These are phyloP conservation scores for Zootermopsis nevadensis DNA, from an alignment of 2,888 invertebrate genomes.

Conservation along the genomic window DNA sequence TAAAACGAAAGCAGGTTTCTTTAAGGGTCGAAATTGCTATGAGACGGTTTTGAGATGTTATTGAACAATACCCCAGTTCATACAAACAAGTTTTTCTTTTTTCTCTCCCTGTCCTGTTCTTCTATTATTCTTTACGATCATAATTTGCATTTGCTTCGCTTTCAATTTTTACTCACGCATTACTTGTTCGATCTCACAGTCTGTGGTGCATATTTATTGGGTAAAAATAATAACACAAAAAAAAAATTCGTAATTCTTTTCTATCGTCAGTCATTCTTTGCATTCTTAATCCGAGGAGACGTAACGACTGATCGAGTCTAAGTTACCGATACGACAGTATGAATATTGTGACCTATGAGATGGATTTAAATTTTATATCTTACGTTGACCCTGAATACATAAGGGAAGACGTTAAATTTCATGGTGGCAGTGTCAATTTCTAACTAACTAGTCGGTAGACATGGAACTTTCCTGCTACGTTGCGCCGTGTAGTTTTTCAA, in stretches of 20 bases:
- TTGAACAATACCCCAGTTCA: conserved; percentile 12
- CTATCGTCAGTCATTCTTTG: conserved; percentile 31
- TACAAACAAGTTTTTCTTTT: conserved; percentile 29
- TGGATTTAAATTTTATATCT: background rate
- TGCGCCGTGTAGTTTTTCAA: too few relatives aligned
- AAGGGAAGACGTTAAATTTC: too few relatives aligned
- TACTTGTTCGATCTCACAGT: background rate
- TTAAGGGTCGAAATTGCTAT: background rate
- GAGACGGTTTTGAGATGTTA: conserved; percentile 11
- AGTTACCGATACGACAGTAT: background rate
- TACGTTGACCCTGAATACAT: too few relatives aligned
- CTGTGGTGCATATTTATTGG: conserved; percentile 16
- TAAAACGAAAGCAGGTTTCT: background rate
- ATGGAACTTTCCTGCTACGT: too few relatives aligned
- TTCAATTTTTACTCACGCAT: background rate
- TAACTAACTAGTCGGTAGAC: too few relatives aligned
- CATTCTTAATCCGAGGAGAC: conserved; percentile 25
- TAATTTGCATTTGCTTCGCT: conserved; percentile 8
- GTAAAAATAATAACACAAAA: background rate
- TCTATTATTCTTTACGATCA: conserved; percentile 3
- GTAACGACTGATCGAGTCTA: conserved; percentile 20
- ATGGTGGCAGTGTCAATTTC: too few relatives aligned
- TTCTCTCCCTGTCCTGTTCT: background rate
- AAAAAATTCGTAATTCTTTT: conserved; percentile 27
- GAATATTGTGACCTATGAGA: background rate